Evolutionary conservation across 2,113 vertebrate species (phyloP).

Genomic region (Pluvianellus socialis): DNA sequence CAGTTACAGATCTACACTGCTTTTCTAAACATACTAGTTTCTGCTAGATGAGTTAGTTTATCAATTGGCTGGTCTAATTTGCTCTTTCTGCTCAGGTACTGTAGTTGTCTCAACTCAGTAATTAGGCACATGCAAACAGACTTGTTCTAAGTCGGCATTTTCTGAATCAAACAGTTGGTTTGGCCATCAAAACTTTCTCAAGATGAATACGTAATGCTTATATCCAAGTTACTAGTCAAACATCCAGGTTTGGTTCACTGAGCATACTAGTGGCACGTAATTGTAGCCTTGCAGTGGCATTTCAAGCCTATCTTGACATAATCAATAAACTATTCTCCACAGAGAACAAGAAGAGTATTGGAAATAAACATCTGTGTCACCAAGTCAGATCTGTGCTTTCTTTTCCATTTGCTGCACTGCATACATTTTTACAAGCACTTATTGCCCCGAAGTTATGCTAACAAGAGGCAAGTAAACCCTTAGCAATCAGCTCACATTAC

Average conservation of each 20-base stretch:
- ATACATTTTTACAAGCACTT: not conserved
- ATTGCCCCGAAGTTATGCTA: not conserved
- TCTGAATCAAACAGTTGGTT: not conserved
- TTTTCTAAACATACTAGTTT: not conserved
- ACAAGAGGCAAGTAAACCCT: not conserved
- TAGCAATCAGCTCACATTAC: not conserved
- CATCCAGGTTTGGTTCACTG: not conserved
- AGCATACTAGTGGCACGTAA: not conserved
- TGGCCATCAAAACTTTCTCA: not conserved
- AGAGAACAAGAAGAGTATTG: not conserved
- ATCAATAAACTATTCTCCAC: slow-evolving; percentile 11
- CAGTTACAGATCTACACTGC: not conserved
- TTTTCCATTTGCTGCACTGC: not conserved
- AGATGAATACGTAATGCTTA: not conserved
- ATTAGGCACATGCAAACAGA: not conserved
- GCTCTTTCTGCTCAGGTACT: not conserved
- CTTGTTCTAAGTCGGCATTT: not conserved
- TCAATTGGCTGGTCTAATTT: not conserved
- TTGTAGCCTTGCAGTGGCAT: not conserved
- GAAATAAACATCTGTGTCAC: not conserved
- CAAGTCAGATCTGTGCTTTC: not conserved
- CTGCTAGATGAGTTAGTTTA: not conserved
- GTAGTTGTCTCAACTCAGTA: not conserved
- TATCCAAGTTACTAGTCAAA: not conserved
- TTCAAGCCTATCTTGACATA: not conserved